phyloP scores from a whole-genome alignment of 2,113 vertebrate species.

The Limnothrissa miodon region DNA sequence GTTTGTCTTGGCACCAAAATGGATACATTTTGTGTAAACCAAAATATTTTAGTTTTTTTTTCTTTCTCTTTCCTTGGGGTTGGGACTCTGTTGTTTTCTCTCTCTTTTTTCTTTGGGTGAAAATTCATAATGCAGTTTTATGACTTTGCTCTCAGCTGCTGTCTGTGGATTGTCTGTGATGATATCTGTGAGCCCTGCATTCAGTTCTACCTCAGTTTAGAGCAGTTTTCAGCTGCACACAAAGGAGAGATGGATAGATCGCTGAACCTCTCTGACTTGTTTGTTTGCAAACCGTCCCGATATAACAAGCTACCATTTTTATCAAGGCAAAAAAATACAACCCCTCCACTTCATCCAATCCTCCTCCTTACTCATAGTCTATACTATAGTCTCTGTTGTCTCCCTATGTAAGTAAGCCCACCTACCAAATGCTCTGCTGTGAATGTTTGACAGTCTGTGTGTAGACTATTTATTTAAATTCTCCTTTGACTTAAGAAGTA shows the following conservation, averaged over 20 bases:
- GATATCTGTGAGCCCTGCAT: conserved; percentile 73
- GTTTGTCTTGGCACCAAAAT: conserved; percentile 40
- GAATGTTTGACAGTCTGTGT: not conserved
- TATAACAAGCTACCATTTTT: conserved; percentile 59
- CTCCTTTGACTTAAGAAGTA: not conserved
- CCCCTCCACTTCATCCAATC: conserved; percentile 46
- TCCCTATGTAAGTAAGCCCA: not conserved
- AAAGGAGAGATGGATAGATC: conserved; percentile 53
- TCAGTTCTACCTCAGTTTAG: conserved; percentile 93
- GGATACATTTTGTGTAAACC: conserved; percentile 45
- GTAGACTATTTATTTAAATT: not conserved
- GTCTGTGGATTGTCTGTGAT: conserved; percentile 64
- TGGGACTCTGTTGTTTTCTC: conserved; percentile 45
- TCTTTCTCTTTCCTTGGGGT: conserved; percentile 55
- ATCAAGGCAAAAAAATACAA: conserved; percentile 42
- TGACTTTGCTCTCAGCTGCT: conserved; percentile 62
- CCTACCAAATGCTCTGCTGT: not conserved
- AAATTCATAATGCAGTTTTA: conserved; percentile 41
- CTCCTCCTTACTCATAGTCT: conserved; percentile 36
- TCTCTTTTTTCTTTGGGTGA: not conserved
- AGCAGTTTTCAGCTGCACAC: conserved; percentile 79
- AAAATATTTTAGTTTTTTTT: conserved; percentile 60
- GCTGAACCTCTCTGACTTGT: conserved; percentile 61
- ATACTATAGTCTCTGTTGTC: not conserved
- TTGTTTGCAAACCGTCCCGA: conserved; percentile 65